Evolutionary conservation across 2,888 invertebrate species (phyloP).

Genomic region (Amiota communis): DNA sequence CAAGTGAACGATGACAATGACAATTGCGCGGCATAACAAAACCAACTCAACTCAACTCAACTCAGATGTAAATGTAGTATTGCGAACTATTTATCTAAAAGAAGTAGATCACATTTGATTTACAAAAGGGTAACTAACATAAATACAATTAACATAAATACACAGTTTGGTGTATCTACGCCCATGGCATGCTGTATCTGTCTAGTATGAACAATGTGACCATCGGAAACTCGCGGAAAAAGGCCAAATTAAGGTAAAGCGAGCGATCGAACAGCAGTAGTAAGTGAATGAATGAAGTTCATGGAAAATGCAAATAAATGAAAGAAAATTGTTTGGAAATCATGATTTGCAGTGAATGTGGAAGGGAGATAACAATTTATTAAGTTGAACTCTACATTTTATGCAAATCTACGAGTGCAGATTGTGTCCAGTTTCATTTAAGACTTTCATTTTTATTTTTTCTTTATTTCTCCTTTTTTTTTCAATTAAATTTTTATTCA

Average conservation of each 20-base stretch:
- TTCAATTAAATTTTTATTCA: too few species aligned
- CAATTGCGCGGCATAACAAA: not conserved
- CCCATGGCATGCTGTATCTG: not conserved
- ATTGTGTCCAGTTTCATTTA: too few species aligned
- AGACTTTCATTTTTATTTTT: too few species aligned
- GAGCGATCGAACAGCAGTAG: slow-evolving; percentile 4
- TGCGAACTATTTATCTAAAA: too few species aligned
- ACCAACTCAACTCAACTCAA: too few species aligned
- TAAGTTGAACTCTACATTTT: slow-evolving; percentile 8
- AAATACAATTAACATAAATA: too few species aligned
- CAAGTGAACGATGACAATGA: slow-evolving; percentile 10
- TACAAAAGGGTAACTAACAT: too few species aligned
- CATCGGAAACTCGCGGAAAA: slow-evolving; percentile 59
- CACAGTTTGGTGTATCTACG: too few species aligned
- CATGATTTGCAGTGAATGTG: not conserved
- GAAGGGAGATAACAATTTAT: not conserved
- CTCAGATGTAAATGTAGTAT: too few species aligned
- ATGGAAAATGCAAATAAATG: slow-evolving; percentile 52
- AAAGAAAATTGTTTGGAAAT: not conserved
- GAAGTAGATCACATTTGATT: too few species aligned
- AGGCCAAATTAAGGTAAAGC: slow-evolving; percentile 40
- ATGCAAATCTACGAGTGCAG: not conserved
- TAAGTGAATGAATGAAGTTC: slow-evolving; percentile 54
- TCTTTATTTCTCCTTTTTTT: too few species aligned
- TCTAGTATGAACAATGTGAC: not conserved